These are phyloP conservation scores for Leptobrachium ailaonicum DNA, from an alignment of 2,113 vertebrate species.

Conservation along the genomic window DNA sequence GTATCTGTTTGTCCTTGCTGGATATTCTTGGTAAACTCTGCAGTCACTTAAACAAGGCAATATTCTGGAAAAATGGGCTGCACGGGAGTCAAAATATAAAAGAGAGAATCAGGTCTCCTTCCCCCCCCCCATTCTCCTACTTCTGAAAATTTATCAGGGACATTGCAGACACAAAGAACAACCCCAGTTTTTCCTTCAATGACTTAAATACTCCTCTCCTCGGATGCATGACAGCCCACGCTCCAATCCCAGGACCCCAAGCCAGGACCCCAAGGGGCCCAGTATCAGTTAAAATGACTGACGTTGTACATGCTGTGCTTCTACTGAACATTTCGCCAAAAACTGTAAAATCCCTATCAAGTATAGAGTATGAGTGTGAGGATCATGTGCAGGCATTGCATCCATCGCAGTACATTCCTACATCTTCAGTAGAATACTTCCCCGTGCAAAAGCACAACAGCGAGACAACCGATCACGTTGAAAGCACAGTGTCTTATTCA, in stretches of 20 bases:
- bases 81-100: not conserved
- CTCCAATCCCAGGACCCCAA: not conserved
- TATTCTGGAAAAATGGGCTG: not conserved
- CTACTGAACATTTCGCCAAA: not conserved
- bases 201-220: not conserved
- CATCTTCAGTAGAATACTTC: no score
- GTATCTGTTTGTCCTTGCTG: no score
- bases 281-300: not conserved
- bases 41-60: not conserved
- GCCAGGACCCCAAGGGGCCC: not conserved
- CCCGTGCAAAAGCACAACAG: not conserved
- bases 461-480: not conserved
- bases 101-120: not conserved
- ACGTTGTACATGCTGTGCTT: not conserved
- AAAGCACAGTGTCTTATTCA: no score
- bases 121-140: not conserved
- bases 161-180: no score
- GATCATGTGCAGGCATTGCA: not conserved
- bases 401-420: no score
- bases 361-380: not conserved
- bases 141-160: no score
- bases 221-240: not conserved
- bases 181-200: not conserved
- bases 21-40: not conserved
- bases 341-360: not conserved